Evolutionary conservation across 2,113 vertebrate genomes (phyloP).

Genomic region (Dipodomys stephensi): DNA sequence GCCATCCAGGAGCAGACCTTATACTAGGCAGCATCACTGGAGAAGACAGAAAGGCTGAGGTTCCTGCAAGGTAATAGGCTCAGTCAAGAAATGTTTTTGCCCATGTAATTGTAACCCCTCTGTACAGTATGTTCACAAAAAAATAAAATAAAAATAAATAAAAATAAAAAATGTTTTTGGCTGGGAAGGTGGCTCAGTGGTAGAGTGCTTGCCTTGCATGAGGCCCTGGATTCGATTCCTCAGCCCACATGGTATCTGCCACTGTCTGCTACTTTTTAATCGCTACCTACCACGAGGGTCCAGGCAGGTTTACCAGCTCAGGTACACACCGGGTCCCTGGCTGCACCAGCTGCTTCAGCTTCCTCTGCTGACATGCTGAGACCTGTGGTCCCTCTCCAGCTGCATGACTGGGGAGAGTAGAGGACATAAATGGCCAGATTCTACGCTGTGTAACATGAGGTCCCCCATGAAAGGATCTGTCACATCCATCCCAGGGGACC

Average conservation of each 20-base stretch:
- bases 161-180: no score
- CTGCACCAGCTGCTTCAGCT: background rate
- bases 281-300: background rate
- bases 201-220: no score
- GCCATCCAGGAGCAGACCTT: no score
- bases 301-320: background rate
- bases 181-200: no score
- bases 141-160: no score
- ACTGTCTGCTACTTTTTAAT: no score
- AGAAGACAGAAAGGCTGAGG: background rate
- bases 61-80: background rate
- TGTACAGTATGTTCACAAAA: no score
- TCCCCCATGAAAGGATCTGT: background rate
- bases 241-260: no score
- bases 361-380: background rate
- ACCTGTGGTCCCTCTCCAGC: conserved; percentile 28
- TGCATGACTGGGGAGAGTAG: background rate
- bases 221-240: no score
- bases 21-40: no score
- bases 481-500: no score
- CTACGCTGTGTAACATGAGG: background rate
- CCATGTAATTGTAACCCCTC: no score
- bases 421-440: background rate
- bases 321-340: background rate
- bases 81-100: background rate